Evolutionary conservation across 1,140 invertebrate species (phyloP), one percentile per base, ranked within the genome.

Genomic region (Radopholus similis): DNA sequence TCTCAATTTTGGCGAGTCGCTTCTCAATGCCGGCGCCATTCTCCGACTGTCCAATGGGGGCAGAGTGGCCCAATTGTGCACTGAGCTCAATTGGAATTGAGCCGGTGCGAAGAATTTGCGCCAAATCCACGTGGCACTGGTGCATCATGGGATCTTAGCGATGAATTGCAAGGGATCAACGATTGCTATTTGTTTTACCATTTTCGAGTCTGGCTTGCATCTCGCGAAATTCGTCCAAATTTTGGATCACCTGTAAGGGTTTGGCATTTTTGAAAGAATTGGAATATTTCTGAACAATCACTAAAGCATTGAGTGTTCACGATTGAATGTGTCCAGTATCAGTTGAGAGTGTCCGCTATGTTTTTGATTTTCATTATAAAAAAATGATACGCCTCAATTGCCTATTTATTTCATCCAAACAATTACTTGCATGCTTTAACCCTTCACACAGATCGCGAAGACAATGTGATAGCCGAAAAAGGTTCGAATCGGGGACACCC

Each of bases 161-260:
- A 18, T n/a, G n/a, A 63, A 6, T 13, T 34, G 23, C 42, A 23
- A 4, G 28, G 15, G 18, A 58, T 58, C 15, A 58, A 58, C 21
- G 15, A 18, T 64, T 63, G 15, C 30, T 28, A 65, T 42, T 13
- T 21, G 26, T n/a, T 34, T 57, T 30, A 55, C 55, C 64, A 8
- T 42, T 40, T 66, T 62, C 38, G 30, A 34, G 28, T 66, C 44
- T 35, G 21, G 60, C 34, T 69, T 69, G 64, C 21, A 28, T 40
- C n/a, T 30, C 34, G 26, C 35, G 64, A 60, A 62, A 64, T 38
- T 66, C 55, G 32, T 26, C 56, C 21, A 66, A 30, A 37, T 66
- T 66, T 35, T 69, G 64, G 30, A 66, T 62, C 5, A 66, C 47
- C 47, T 51, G 47, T 21, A 49, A 49, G 26, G n/a, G n/a, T n/a